These are phyloP conservation scores for Ganaspis brasiliensis DNA, from an alignment of 2,888 invertebrate species.

Conservation along the genomic window DNA sequence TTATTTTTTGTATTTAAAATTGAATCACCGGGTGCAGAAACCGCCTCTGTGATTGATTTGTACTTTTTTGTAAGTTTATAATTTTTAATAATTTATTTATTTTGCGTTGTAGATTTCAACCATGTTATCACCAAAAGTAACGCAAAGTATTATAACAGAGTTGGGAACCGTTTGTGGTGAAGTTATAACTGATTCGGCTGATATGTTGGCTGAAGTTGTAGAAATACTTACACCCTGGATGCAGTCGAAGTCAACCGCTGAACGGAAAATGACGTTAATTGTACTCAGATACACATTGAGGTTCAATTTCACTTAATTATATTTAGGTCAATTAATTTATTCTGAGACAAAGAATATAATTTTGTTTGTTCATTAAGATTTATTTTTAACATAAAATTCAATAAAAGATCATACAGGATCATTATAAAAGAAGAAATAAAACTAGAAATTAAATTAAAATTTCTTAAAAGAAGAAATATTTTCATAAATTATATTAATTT, in stretches of 20 bases:
- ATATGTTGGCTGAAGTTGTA: conserved; percentile 72
- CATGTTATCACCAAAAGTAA: conserved; percentile 65
- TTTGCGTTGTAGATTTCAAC: conserved; percentile 61
- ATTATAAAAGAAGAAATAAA: no score
- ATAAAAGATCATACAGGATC: no score
- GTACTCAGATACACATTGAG: conserved; percentile 71
- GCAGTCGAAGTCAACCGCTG: conserved; percentile 72
- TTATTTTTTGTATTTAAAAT: conserved; percentile 3
- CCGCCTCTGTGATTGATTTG: no score
- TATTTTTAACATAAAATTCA: no score
- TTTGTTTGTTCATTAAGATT: no score
- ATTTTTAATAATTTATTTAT: not conserved
- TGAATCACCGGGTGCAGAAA: no score
- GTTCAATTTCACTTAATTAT: conserved; percentile 57
- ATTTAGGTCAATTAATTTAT: no score
- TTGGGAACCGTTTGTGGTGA: conserved; percentile 72
- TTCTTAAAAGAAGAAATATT: no score
- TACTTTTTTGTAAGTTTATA: not conserved
- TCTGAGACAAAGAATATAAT: no score
- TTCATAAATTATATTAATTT: no score
- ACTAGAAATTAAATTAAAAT: no score
- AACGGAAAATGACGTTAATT: conserved; percentile 70
- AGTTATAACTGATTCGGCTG: conserved; percentile 72
- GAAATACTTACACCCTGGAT: conserved; percentile 76
- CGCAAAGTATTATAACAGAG: conserved; percentile 66